Percentiles rank a stretch among this genome's conserved stretches.
phyloP scores from a whole-genome alignment of 2,888 invertebrate genomes.

The Tetanocera ferruginea region DNA sequence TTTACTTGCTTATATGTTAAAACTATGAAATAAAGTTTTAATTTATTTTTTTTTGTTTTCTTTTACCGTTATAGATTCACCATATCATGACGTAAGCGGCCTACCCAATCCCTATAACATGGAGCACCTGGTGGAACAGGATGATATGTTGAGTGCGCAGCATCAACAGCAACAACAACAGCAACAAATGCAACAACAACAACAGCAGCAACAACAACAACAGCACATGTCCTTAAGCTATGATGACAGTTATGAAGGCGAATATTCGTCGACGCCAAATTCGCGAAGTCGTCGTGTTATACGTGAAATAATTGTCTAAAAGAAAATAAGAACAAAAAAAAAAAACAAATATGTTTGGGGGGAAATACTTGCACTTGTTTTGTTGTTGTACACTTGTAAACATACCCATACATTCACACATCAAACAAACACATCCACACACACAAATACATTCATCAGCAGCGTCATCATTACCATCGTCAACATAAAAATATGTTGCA shows the following conservation, averaged over 20 bases:
- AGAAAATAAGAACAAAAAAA: constrained; percentile 1
- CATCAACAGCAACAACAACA: constrained; percentile 25
- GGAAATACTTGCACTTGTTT: neutral
- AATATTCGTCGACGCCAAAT: constrained; percentile 94
- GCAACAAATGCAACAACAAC: constrained; percentile 18
- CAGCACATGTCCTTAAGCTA: constrained; percentile 90
- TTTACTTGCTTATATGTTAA: constrained; percentile 9
- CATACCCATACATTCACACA: neutral
- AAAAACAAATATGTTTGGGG: neutral
- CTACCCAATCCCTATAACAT: constrained; percentile 89
- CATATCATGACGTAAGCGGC: constrained; percentile 94
- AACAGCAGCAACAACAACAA: constrained; percentile 66
- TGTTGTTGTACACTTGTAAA: constrained; percentile 37
- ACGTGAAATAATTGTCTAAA: constrained; percentile 89
- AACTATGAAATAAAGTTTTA: neutral
- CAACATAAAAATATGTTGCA: neutral
- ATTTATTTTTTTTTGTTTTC: constrained; percentile 40
- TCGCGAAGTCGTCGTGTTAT: constrained; percentile 92
- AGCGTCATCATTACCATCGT: neutral
- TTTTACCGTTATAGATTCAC: constrained; percentile 76
- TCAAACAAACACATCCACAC: constrained; percentile 38
- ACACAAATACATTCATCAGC: constrained; percentile 19
- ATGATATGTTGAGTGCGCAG: constrained; percentile 70
- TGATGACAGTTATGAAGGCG: constrained; percentile 93
- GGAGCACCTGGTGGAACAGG: constrained; percentile 82